Base-by-base conservation (phyloP, 2,113 vertebrate genomes). In the Butastur rufipennis region DNA sequence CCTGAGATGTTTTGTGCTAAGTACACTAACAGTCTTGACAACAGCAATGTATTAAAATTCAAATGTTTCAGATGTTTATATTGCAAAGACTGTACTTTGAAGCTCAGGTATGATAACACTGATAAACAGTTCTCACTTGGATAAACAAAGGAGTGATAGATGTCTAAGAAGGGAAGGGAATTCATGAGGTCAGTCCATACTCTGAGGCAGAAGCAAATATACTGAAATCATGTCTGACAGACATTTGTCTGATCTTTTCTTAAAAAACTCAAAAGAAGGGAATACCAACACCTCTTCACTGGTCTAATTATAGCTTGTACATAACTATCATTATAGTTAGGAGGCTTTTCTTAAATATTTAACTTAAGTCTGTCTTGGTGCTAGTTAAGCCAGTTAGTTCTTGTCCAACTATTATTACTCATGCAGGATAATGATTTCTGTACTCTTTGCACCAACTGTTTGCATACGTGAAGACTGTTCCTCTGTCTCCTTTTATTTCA, bases 301-400 rank as follows among this genome's bases (percentile, higher is more conserved):
- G 38, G 10, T 68, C 88, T 95, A 82, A 94, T 94, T 96, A 87
- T 93, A 96, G 66, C 56, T 79, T 9, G 38, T 63, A 38, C 36
- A 3, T 74, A 56, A 78, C 89, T 85, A 13, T 53, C 31, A 3
- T 45, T 81, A 27, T 31, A 71, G 38, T 74, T 93, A 47, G 52
- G 40, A 96, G 90, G 36, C 13, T 95, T 94, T 93, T 90, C 81
- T 90, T 90, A 88, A 90, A 90, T 70, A 38, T 95, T 96, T 93
- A 88, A 77, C 84, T 92, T 19, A 16, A 56, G 25, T 73, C 75
- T 70, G 62, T 70, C 32, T 59, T 75, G 40, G 17, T 75, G 40
- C 61, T 90, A 40, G 81, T 88, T 88, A 82, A 90, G 61, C 61
- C 61, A 80, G 78, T 94, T 75, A 89, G 34, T 88, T 91, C 81